Percentiles rank a stretch among this genome's conserved stretches.
Conservation (phyloP, 2,888 invertebrate genomes). For the Argyresthia albistria region DNA sequence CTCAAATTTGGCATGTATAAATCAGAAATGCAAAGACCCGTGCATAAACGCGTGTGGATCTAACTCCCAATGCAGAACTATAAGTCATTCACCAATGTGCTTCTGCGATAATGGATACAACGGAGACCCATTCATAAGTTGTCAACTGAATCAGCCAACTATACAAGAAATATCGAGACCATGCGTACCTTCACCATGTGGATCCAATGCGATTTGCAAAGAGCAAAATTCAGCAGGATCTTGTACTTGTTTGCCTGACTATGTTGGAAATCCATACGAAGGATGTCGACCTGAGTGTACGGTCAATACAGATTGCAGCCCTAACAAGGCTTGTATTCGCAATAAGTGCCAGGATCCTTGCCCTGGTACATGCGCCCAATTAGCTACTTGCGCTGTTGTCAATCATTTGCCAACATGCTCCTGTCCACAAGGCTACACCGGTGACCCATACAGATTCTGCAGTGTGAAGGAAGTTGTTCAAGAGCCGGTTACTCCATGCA, state of each 20-base stretch:
- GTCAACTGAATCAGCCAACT: conserved; percentile 52
- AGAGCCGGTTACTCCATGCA: conserved; percentile 69
- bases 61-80: conserved; percentile 79
- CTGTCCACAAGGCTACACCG: conserved; percentile 78
- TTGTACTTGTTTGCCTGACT: conserved; percentile 80
- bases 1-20: conserved; percentile 75
- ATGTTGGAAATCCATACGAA: conserved; percentile 85
- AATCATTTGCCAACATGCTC: conserved; percentile 80
- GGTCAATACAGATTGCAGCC: conserved; percentile 79
- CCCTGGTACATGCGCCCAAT: conserved; percentile 81
- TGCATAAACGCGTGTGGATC: conserved; percentile 81
- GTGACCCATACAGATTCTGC: conserved; percentile 81
- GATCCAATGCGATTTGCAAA: conserved; percentile 75
- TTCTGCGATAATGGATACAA: conserved; percentile 76
- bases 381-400: conserved; percentile 80
- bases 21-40: conserved; percentile 77
- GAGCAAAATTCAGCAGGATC: conserved; percentile 73
- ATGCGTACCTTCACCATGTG: conserved; percentile 75
- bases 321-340: conserved; percentile 79
- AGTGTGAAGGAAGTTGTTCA: conserved; percentile 33
- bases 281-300: conserved; percentile 84
- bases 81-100: conserved; percentile 84
- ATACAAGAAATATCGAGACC: conserved; percentile 62
- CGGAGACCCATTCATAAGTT: conserved; percentile 79
- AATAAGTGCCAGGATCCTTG: conserved; percentile 86